These are phyloP conservation scores for Drymodes brunneopygia DNA, from an alignment of 2,113 vertebrate genomes.

Conservation along the genomic window DNA sequence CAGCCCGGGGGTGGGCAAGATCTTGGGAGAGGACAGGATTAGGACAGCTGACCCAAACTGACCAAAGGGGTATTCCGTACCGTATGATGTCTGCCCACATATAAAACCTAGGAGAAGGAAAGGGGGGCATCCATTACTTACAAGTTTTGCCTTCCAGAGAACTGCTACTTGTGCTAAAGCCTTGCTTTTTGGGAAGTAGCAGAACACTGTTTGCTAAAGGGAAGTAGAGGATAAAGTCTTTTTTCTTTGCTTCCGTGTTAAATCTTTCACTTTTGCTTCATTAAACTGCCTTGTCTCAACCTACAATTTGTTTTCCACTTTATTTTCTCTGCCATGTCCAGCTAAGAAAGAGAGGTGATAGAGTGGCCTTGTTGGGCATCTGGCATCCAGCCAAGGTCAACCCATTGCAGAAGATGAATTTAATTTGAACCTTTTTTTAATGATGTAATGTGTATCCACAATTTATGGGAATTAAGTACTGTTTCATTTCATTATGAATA, in stretches of 20 bases:
- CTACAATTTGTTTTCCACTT: not conserved
- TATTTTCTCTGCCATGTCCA: not conserved
- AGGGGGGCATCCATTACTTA: fast-evolving
- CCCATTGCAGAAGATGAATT: not conserved
- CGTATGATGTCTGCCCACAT: not conserved
- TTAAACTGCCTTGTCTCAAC: not conserved
- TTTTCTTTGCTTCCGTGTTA: not conserved
- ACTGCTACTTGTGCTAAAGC: not conserved
- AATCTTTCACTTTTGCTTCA: not conserved
- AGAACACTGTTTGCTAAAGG: no score
- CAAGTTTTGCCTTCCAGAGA: not conserved
- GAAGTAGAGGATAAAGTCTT: not conserved
- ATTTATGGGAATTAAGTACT: not conserved
- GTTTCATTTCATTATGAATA: not conserved
- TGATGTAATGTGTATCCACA: not conserved
- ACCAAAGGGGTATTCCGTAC: not conserved
- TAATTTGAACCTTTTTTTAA: not conserved
- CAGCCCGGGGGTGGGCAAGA: not conserved
- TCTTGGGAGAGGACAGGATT: not conserved
- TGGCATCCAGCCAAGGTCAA: not conserved
- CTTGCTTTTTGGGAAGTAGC: not conserved
- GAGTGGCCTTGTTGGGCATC: not conserved
- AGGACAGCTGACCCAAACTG: not conserved
- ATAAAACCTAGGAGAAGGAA: not conserved
- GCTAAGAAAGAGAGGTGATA: not conserved